Evolutionary conservation across 2,888 invertebrate species (phyloP), one percentile per base, ranked within the genome.

Genomic region (Schrankia costaestrigalis): DNA sequence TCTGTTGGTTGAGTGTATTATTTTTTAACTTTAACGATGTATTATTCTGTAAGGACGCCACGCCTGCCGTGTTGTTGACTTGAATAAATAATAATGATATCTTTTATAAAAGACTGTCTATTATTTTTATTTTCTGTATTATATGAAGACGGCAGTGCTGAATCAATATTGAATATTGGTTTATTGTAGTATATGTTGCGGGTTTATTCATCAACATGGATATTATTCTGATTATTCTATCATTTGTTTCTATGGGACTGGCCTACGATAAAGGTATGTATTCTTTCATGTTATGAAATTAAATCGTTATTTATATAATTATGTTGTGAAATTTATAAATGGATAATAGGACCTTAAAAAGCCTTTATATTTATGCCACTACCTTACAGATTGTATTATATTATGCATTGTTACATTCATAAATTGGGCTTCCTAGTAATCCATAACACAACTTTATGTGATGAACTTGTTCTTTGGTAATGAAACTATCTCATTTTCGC

Each of bases 251-350:
- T 23, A 35, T 63, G 42, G 70, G 62, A 27, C 43, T 71, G 39
- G 78, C 73, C 10, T 79, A 70, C 40, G 79, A 80, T 55, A 80
- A 80, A 71, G 80, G 80, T 80, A 50, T 69, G 69, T 5, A 14
- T 21, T 11, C 4, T n/a, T 4, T n/a, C 10, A 12, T 17, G 9
- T 10, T 21, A 26, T 26, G 12, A 7, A 18, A 25, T 21, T 8
- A 8, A 3, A 21, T n/a, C 4, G 7, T 7, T 21, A 1, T 5
- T 2, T 21, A 10, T 21, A 21, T n/a, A n/a, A n/a, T n/a, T n/a
- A n/a, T n/a, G n/a, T n/a, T n/a, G n/a, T n/a, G n/a, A n/a, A n/a
- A n/a, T n/a, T n/a, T n/a, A n/a, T n/a, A n/a, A n/a, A n/a, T n/a
- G n/a, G n/a, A n/a, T n/a, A n/a, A n/a, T n/a, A n/a, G n/a, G n/a